These are phyloP conservation scores for Cydia splendana DNA, from an alignment of 1,140 invertebrate genomes.

Conservation along the genomic window DNA sequence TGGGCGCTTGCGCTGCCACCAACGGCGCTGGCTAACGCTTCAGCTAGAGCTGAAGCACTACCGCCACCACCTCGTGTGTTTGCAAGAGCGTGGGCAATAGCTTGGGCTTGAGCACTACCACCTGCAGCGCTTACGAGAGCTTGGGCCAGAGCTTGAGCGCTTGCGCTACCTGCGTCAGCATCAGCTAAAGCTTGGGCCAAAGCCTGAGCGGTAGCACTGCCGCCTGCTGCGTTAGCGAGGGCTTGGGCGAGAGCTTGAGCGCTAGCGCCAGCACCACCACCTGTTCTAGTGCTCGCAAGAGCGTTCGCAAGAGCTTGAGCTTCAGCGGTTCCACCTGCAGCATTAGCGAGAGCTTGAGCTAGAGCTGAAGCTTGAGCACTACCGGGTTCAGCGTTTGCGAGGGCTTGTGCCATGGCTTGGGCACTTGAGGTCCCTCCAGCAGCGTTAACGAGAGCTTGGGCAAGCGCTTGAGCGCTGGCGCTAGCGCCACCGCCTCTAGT, in stretches of 20 bases:
- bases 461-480: background rate
- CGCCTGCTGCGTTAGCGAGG: background rate
- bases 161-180: background rate
- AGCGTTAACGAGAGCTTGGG: background rate
- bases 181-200: background rate
- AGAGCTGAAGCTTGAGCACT: background rate
- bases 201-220: background rate
- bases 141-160: background rate
- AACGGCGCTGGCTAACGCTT: background rate
- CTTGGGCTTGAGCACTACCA: background rate
- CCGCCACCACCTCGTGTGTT: background rate
- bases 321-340: background rate
- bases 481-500: background rate
- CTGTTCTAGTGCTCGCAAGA: background rate
- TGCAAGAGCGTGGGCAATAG: background rate
- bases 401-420: background rate
- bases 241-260: background rate
- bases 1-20: background rate
- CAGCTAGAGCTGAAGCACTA: slow-evolving; percentile 9
- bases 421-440: background rate
- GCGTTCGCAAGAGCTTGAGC: background rate
- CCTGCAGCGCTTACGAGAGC: background rate
- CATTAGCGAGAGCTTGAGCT: slow-evolving; percentile 1
- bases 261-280: background rate
- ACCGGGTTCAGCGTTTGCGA: background rate